Conservation (phyloP, 2,113 vertebrate genomes). For the Donacobius atricapilla region DNA sequence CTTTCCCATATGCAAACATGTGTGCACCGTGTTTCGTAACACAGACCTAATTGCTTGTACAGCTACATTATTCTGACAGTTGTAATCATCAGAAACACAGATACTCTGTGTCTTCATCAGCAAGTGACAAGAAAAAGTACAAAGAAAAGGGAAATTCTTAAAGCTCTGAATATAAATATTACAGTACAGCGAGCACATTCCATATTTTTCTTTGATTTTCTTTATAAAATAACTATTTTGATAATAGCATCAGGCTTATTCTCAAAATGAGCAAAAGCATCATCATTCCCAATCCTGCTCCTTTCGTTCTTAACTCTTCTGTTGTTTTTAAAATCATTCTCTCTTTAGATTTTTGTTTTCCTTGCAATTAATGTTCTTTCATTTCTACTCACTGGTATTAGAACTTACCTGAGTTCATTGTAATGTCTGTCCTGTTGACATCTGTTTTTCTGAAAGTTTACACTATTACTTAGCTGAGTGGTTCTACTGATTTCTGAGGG, state of each 20-base stretch:
- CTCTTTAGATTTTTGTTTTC: not conserved
- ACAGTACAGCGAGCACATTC: not conserved
- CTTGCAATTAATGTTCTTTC: not conserved
- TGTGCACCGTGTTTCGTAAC: not conserved
- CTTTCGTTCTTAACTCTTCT: not conserved
- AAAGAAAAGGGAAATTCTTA: not conserved
- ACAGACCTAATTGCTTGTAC: not conserved
- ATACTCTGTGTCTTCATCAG: not conserved
- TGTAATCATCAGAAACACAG: not conserved
- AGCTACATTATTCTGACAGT: not conserved
- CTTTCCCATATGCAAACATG: not conserved
- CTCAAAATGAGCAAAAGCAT: not conserved
- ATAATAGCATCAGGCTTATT: not conserved
- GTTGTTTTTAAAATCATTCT: not conserved
- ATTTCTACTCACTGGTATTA: not conserved
- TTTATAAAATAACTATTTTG: not conserved
- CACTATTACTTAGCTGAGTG: not conserved
- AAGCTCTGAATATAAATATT: not conserved
- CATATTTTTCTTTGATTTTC: not conserved
- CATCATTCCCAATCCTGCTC: not conserved
- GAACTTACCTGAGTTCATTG: not conserved
- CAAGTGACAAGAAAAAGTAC: not conserved
- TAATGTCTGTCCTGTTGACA: not conserved
- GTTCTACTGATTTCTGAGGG: not conserved
- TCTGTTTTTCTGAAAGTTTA: not conserved